phyloP scores from a whole-genome alignment of 2,113 vertebrate genomes.

The Bathybates hornii region DNA sequence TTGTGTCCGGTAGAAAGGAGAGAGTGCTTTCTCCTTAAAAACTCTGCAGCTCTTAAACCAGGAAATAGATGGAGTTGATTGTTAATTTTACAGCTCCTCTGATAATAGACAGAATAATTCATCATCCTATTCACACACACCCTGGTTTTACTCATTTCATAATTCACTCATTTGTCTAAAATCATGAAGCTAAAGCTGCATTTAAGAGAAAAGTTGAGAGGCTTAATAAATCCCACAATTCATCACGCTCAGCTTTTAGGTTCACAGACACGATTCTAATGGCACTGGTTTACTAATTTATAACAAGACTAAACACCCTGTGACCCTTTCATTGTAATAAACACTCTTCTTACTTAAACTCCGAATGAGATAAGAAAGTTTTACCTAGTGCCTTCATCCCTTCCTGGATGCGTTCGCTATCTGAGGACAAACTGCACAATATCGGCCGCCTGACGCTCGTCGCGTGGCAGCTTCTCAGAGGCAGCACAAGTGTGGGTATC shows the following conservation, averaged over 20 bases:
- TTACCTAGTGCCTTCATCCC: neutral
- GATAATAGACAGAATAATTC: neutral
- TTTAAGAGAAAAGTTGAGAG: neutral
- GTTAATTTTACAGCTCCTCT: neutral
- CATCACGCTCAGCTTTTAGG: accelerated
- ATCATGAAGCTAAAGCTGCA: neutral
- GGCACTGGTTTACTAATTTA: neutral
- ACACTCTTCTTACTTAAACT: neutral
- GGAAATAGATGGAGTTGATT: neutral
- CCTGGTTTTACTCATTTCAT: neutral
- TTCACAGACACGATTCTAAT: neutral
- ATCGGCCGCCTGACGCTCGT: neutral
- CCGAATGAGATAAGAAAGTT: neutral
- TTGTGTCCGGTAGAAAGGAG: neutral
- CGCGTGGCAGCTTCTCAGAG: neutral
- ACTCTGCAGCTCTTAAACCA: neutral
- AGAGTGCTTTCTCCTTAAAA: neutral
- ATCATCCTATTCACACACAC: neutral
- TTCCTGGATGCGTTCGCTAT: neutral
- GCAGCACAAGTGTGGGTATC: neutral
- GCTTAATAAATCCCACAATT: neutral
- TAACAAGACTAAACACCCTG: neutral
- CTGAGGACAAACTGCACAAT: neutral
- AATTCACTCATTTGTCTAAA: neutral
- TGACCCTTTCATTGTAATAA: neutral